Evolutionary conservation across 2,888 invertebrate genomes (phyloP).

Genomic region (Heteromyza rotundicornis): DNA sequence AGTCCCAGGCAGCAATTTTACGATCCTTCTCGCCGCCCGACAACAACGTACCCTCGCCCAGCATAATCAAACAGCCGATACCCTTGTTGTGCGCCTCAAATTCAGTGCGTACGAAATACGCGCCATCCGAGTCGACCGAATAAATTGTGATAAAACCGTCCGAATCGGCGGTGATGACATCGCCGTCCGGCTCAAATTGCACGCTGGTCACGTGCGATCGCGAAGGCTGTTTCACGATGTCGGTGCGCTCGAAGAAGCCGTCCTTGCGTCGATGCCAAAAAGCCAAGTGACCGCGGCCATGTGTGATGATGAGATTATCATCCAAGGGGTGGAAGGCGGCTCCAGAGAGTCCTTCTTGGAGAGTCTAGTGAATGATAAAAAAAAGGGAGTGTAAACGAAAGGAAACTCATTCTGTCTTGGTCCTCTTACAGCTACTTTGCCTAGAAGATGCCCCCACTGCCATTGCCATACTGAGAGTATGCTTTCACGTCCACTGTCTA

Average conservation of each 20-base stretch:
- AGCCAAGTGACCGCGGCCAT: slow-evolving; percentile 88
- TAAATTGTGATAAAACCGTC: slow-evolving; percentile 92
- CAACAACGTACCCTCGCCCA: slow-evolving; percentile 87
- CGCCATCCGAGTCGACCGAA: slow-evolving; percentile 86
- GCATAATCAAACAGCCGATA: slow-evolving; percentile 84
- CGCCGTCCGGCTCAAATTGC: slow-evolving; percentile 90
- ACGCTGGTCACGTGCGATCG: slow-evolving; percentile 85
- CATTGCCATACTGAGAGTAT: slow-evolving; percentile 94
- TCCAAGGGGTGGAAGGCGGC: slow-evolving; percentile 91
- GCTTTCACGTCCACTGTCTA: slow-evolving; percentile 88
- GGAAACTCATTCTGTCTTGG: background rate
- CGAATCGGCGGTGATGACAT: slow-evolving; percentile 90
- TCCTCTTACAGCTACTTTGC: slow-evolving; percentile 90
- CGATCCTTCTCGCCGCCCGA: slow-evolving; percentile 91
- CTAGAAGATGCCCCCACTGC: slow-evolving; percentile 92
- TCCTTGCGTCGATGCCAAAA: slow-evolving; percentile 93
- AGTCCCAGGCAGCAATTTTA: slow-evolving; percentile 92
- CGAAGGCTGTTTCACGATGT: slow-evolving; percentile 88
- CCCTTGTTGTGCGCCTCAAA: slow-evolving; percentile 89
- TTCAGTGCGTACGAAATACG: slow-evolving; percentile 87
- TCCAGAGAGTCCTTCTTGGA: slow-evolving; percentile 86
- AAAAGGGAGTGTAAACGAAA: no score
- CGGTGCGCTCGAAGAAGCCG: slow-evolving; percentile 87
- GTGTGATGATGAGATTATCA: slow-evolving; percentile 88
- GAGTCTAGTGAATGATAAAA: slow-evolving; percentile 68